Evolutionary conservation across 2,113 vertebrate species (phyloP), one percentile per base, ranked within the genome.

Genomic region (Gavialis gangeticus): DNA sequence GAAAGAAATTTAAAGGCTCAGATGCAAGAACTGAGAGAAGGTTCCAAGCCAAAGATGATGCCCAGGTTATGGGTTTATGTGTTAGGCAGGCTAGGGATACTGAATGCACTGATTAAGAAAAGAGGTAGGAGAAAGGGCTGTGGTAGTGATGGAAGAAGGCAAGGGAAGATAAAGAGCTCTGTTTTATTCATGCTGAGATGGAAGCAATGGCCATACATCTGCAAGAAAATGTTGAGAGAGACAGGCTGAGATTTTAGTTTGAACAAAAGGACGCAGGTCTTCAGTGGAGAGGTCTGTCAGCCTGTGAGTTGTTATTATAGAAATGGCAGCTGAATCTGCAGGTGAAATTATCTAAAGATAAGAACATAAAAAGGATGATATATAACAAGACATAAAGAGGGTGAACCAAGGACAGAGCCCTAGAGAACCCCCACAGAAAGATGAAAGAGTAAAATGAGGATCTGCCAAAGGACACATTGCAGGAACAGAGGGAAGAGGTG

Each of bases 101-200:
- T 46, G 46, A 46, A 46, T 9, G 46, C 46, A 46, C 46, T 46
- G 46, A 46, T 9, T 46, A 46, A 46, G 46, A 46, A 46, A 46
- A 46, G 46, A 46, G 46, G 46, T 46, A 46, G 46, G 46, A 46
- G 46, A 46, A 46, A 46, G 46, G 46, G 46, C 46, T 46, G 46
- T 46, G 46, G 46, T 46, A 46, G 46, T 46, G 46, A 46, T 46
- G 46, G 46, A 46, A 9, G 46, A 46, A 9, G 46, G 46, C 9
- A 46, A 46, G 46, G 46, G 46, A 46, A 46, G 46, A 46, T 46
- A 46, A 76, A 54, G 15, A 75, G 10, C 9, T 71, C 19, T 82
- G 28, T 91, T 85, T 79, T 16, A 91, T 75, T 84, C 93, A 91
- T 28, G 79, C 27, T 7, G 5, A 84, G 46, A 86, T 63, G 28